Conservation (phyloP, 2,113 vertebrate genomes). For the Marmota monax region DNA sequence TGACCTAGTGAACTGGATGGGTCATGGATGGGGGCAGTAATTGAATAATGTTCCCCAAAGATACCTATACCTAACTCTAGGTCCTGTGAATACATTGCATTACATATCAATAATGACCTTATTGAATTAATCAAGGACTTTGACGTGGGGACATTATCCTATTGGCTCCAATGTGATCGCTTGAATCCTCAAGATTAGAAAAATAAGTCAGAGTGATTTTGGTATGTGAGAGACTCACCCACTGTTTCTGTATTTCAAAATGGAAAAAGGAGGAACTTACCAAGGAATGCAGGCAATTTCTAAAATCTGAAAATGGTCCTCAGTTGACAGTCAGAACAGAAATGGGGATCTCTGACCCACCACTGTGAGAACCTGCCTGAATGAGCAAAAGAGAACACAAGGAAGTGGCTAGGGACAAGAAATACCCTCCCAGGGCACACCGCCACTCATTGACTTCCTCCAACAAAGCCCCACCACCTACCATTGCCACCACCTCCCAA, state of each 20-base stretch:
- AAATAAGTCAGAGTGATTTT: neutral
- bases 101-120: neutral
- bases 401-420: neutral
- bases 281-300: neutral
- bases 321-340: neutral
- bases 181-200: neutral
- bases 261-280: neutral
- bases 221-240: neutral
- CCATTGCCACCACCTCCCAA: too few species aligned
- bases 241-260: neutral
- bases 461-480: too few species aligned
- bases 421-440: neutral
- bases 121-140: neutral
- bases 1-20: neutral
- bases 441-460: too few species aligned
- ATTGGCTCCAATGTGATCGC: neutral
- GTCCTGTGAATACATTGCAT: neutral
- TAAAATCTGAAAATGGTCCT: neutral
- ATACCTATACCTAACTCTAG: neutral
- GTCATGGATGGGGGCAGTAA: rapidly evolving
- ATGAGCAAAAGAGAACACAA: neutral
- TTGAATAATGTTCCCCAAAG: neutral
- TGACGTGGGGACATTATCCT: neutral
- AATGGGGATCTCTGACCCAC: neutral
- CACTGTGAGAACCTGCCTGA: neutral